Evolutionary conservation across 2,113 vertebrate species (phyloP), one percentile per base, ranked within the genome.

Genomic region (Alosa alosa): DNA sequence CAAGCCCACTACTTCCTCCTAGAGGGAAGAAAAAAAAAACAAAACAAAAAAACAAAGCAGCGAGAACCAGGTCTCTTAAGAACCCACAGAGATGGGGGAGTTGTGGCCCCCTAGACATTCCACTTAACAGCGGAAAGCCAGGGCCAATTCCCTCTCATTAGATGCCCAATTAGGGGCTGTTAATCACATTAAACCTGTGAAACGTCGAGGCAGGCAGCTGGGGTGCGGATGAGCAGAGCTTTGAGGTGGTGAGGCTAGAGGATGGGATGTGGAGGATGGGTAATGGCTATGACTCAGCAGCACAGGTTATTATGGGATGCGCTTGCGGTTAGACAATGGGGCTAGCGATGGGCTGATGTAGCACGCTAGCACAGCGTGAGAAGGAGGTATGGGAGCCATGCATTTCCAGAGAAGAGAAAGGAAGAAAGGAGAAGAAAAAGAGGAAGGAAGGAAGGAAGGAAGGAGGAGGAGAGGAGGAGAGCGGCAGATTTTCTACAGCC

Each of bases 81-180:
- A 78, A 39, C 72, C 72, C 36, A 78, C 72, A 78, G 72, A 78
- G 72, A 78, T 39, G 72, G 72, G 72, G 72, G 72, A 78, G 72
- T 78, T 39, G 72, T 31, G 36, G 31, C 13, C 72, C 72, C 64
- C 7, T 25, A 78, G 72, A 78, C 72, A 41, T 31, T 31, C 31
- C 72, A 39, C 72, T 78, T 78, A 78, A 78, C 72, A 39, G 72
- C 72, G 25, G 72, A 36, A 78, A 78, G 72, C 72, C 72, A 39
- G 31, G 25, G 72, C 72, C 72, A 78, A 78, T 78, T 78, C 72
- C 72, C 72, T 36, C 36, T 78, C 72, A 78, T 78, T 78, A 36
- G 72, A 11, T 17, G 31, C 31, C 72, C 72, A 78, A 78, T 78
- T 78, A 78, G 15, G 31, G 25, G 31, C 72, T 39, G 31, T 78